Percentiles rank a stretch among this genome's conserved stretches.
These are phyloP conservation scores for Zelostemma sp. DNA, from an alignment of 1,140 invertebrate species.

Conservation along the genomic window DNA sequence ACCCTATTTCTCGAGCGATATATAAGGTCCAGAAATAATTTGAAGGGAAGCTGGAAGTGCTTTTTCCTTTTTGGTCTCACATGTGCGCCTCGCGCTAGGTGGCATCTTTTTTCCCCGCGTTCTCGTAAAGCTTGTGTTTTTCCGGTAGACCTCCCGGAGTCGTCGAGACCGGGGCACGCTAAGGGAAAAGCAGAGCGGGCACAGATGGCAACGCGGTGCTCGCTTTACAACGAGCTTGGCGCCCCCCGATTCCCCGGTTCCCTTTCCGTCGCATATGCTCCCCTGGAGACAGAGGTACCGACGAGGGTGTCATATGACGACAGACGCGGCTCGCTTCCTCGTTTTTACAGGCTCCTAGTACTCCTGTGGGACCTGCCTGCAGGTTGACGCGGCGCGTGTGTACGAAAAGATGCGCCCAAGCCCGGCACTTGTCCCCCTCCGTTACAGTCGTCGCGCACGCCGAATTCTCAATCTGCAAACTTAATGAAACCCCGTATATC, in stretches of 20 bases:
- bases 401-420: neutral
- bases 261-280: slow-evolving; percentile 1
- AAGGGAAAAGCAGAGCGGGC: slow-evolving; percentile 34
- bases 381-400: slow-evolving; percentile 7
- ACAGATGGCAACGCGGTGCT: slow-evolving; percentile 53
- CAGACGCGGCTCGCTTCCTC: neutral
- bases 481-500: too few relatives aligned
- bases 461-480: too few relatives aligned
- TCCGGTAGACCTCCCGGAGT: slow-evolving; percentile 55
- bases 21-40: too few relatives aligned
- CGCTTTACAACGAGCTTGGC: slow-evolving; percentile 1
- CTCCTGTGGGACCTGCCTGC: slow-evolving; percentile 37
- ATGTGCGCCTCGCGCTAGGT: slow-evolving; percentile 28
- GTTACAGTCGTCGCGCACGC: too few relatives aligned
- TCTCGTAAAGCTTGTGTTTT: slow-evolving; percentile 23
- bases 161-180: slow-evolving; percentile 4
- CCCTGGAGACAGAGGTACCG: neutral
- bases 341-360: slow-evolving; percentile 22
- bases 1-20: too few relatives aligned
- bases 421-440: slow-evolving; percentile 17
- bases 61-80: too few relatives aligned
- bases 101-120: slow-evolving; percentile 31
- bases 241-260: neutral
- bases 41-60: too few relatives aligned
- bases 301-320: neutral